Conservation (phyloP, 2,797 vertebrate species). For the Echeneis naucrates region DNA sequence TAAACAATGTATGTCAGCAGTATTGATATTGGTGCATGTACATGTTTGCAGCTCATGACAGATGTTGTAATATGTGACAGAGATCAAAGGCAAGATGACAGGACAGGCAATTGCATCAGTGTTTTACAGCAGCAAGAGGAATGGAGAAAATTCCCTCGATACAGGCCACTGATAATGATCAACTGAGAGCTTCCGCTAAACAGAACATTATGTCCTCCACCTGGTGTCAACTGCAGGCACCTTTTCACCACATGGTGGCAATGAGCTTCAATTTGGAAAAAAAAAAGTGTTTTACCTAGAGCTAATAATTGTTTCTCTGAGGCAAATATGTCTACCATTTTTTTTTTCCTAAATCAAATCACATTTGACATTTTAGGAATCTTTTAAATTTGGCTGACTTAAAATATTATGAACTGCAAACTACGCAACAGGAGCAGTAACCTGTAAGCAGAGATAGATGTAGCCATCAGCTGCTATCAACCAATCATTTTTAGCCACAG, state of each 20-base stretch:
- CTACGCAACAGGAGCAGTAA: too few relatives aligned
- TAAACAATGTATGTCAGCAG: constrained; percentile 5
- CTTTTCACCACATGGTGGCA: constrained; percentile 14
- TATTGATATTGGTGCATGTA: constrained; percentile 26
- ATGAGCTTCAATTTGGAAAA: neutral
- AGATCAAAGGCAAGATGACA: constrained; percentile 27
- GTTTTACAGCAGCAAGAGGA: constrained; percentile 48
- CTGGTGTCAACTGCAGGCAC: constrained; percentile 3
- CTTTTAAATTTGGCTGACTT: neutral
- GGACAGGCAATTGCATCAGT: too few relatives aligned
- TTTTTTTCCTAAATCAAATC: too few relatives aligned
- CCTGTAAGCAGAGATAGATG: too few relatives aligned
- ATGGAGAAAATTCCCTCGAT: constrained; percentile 59
- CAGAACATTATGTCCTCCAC: constrained; percentile 57
- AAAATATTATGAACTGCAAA: neutral
- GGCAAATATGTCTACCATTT: too few relatives aligned
- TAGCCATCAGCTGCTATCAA: too few relatives aligned
- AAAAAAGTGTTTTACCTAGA: neutral
- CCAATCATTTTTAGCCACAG: too few relatives aligned
- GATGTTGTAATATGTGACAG: constrained; percentile 15
- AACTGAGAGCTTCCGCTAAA: constrained; percentile 52
- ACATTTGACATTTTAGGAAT: neutral
- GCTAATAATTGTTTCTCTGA: too few relatives aligned
- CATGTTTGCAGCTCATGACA: constrained; percentile 19
- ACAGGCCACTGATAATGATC: constrained; percentile 58